phyloP scores from a whole-genome alignment of 2,888 invertebrate genomes.

The Mamestra brassicae region DNA sequence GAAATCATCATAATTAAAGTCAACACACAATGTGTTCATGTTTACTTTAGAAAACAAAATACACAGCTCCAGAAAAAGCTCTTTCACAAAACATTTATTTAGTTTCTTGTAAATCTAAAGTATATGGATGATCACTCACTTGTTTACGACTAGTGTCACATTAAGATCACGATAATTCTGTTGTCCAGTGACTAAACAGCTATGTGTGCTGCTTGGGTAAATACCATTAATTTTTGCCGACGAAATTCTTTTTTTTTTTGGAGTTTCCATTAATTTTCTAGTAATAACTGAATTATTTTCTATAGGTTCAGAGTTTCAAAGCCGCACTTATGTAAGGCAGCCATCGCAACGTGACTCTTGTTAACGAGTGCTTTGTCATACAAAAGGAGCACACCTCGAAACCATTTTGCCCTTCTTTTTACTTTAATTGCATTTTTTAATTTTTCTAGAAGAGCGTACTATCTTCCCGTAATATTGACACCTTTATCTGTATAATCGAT shows the following conservation, averaged over 20 bases:
- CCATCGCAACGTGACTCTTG: constrained; percentile 41
- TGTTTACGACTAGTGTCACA: no score
- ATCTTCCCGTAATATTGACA: neutral
- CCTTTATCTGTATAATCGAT: neutral
- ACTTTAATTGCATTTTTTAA: neutral
- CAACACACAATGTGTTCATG: constrained; percentile 9
- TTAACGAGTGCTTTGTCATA: constrained; percentile 32
- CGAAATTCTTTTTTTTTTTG: no score
- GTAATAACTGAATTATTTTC: no score
- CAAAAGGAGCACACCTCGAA: constrained; percentile 16
- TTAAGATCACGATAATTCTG: neutral
- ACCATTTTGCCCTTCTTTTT: neutral
- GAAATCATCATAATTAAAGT: constrained; percentile 10
- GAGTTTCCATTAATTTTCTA: no score
- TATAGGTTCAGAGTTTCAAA: no score
- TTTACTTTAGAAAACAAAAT: neutral
- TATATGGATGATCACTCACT: no score
- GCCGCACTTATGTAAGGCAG: constrained; percentile 21
- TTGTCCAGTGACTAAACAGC: no score
- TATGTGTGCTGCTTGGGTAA: no score
- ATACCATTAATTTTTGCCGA: no score
- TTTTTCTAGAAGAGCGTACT: neutral
- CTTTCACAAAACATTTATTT: neutral
- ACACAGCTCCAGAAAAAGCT: neutral
- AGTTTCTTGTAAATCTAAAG: no score